These are phyloP conservation scores for Mesorhabditis spiculigera DNA, from an alignment of 2,888 invertebrate genomes.

Conservation along the genomic window DNA sequence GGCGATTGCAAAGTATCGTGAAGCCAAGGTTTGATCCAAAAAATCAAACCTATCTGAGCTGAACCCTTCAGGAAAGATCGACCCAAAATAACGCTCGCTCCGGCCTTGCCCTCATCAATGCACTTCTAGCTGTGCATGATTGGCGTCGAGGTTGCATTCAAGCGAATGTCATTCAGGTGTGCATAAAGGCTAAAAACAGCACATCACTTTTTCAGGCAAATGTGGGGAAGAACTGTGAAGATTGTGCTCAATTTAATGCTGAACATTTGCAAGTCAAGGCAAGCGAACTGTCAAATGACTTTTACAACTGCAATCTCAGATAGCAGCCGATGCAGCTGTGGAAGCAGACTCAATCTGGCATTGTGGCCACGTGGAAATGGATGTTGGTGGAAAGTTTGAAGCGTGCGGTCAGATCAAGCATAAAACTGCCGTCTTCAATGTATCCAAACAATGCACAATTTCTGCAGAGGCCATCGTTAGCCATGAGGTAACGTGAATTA, in stretches of 20 bases:
- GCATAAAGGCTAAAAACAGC: background rate
- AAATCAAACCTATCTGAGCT: slow-evolving; percentile 8
- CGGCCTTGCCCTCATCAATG: slow-evolving; percentile 35
- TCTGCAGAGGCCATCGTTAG: background rate
- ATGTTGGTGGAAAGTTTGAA: slow-evolving; percentile 22
- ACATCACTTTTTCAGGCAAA: slow-evolving; percentile 14
- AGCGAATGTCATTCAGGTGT: slow-evolving; percentile 13
- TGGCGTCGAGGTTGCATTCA: slow-evolving; percentile 29
- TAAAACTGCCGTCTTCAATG: background rate
- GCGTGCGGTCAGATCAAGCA: slow-evolving; percentile 22
- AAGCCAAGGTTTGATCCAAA: slow-evolving; percentile 15
- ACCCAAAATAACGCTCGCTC: slow-evolving; percentile 27
- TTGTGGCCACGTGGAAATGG: slow-evolving; percentile 33
- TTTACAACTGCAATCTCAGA: background rate
- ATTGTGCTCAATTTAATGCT: slow-evolving; percentile 33
- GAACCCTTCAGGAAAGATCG: slow-evolving; percentile 19
- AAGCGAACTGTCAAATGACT: background rate
- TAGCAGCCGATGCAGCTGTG: slow-evolving; percentile 17
- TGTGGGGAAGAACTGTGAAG: slow-evolving; percentile 31
- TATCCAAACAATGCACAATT: background rate
- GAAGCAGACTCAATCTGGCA: slow-evolving; percentile 40
- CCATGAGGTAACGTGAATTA: background rate
- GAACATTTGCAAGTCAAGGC: slow-evolving; percentile 30
- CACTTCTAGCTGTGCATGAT: slow-evolving; percentile 36
- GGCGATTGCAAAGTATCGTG: slow-evolving; percentile 30